Base-by-base conservation (phyloP, 35 echinoderm and acorn worm species). In the Lytechinus variegatus region DNA sequence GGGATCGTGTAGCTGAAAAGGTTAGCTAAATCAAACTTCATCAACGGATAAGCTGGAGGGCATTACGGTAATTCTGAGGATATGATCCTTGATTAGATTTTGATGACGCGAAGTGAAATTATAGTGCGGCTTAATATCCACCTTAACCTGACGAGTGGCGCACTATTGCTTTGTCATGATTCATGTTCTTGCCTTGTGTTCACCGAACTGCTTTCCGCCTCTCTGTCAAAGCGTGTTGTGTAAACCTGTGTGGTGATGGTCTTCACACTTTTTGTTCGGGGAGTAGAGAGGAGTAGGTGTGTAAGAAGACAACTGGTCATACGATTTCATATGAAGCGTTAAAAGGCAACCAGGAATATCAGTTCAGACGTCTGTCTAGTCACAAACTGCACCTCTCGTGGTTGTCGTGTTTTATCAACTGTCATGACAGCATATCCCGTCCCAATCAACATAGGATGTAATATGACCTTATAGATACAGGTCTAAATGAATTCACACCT, bases 41-140 rank as follows among this genome's bases (percentile, higher is more conserved):
- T 79, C 66, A 79, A 24, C 66, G 66, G 66, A 79, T 79, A 79
- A 79, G 66, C 66, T 79, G 66, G 66, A 79, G 66, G 66, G 66
- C 66, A 79, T 79, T 79, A 79, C 66, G 66, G 66, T 79, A 79
- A 79, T 79, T 79, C 66, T 24, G 66, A 79, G 66, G 66, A 79
- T 79, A 79, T 79, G 66, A 79, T 79, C 66, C 66, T 79, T 79
- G 66, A 79, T 79, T 79, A 79, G 66, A 79, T 79, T 79, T 79
- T 79, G 66, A 79, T 79, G 66, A 79, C 66, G 66, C n/a, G 66
- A 79, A 79, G 66, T 79, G 66, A 79, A 79, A 79, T 79, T 79
- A 79, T 21, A 24, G 16, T 79, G 66, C n/a, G 66, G 16, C 66
- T 79, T 79, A 79, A 27, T 79, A 24, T 79, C 66, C 16, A 79